A percentile compares a stretch with the other conserved stretches of the same genome.
Evolutionary conservation across 1,140 invertebrate species (phyloP).

Genomic region (Globodera ellingtonae): DNA sequence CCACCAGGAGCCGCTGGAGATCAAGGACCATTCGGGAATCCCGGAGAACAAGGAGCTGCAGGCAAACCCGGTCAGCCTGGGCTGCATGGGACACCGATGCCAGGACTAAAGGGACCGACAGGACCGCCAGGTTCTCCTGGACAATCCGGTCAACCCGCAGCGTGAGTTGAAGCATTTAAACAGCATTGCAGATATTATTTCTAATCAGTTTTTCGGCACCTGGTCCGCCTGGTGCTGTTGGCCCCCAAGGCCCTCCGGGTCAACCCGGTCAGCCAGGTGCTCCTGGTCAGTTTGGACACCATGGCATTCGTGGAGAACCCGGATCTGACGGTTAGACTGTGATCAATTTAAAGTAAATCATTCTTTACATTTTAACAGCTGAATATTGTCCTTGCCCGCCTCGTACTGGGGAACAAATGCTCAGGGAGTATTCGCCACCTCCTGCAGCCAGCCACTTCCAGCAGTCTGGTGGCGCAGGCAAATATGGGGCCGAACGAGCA

Average conservation of each 20-base stretch:
- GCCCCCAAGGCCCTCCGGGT: constrained; percentile 31
- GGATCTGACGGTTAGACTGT: constrained; percentile 22
- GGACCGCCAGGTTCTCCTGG: constrained; percentile 34
- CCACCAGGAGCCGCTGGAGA: constrained; percentile 27
- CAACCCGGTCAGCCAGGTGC: constrained; percentile 32
- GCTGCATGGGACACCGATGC: constrained; percentile 30
- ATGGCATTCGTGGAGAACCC: constrained; percentile 30
- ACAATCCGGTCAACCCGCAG: constrained; percentile 21
- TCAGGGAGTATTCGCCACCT: constrained; percentile 13
- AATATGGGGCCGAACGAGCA: background rate
- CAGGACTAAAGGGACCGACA: constrained; percentile 46
- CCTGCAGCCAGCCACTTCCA: background rate
- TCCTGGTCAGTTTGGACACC: constrained; percentile 40
- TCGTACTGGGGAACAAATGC: constrained; percentile 39
- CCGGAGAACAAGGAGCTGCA: constrained; percentile 23
- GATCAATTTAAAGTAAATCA: background rate
- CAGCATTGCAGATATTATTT: background rate
- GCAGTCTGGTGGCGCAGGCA: background rate
- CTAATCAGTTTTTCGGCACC: constrained; percentile 3
- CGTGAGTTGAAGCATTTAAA: constrained; percentile 8
- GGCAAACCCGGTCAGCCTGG: constrained; percentile 34
- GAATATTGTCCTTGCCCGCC: constrained; percentile 46
- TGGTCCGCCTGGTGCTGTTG: constrained; percentile 30
- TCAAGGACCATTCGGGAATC: constrained; percentile 21
- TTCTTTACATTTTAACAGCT: constrained; percentile 18